phyloP scores from a whole-genome alignment of 2,888 invertebrate genomes.

The Spicauda simplicius region DNA sequence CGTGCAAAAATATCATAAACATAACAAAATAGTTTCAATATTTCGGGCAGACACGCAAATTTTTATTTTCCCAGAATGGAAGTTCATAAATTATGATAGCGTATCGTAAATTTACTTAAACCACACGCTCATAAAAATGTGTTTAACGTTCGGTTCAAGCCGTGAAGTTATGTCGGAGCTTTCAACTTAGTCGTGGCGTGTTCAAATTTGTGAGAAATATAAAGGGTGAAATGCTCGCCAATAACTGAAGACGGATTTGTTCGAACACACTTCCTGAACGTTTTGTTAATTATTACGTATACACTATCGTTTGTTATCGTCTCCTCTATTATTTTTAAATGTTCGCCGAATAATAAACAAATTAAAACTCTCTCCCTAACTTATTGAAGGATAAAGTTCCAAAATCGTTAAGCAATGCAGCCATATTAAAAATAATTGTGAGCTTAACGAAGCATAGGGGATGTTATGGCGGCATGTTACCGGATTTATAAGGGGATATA shows the following conservation, averaged over 20 bases:
- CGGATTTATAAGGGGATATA: conserved; percentile 3
- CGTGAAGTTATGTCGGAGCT: conserved; percentile 22
- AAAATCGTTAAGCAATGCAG: neutral
- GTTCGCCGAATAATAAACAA: neutral
- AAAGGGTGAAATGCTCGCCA: conserved; percentile 5
- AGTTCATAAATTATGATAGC: neutral
- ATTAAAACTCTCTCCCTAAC: neutral
- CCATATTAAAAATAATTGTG: neutral
- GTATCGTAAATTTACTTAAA: conserved; percentile 17
- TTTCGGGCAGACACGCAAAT: neutral
- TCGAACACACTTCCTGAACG: too few relatives aligned
- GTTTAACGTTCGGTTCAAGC: conserved; percentile 16
- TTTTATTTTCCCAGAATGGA: neutral
- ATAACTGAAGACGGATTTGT: conserved; percentile 11
- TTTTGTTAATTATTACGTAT: too few relatives aligned
- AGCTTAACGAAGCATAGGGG: conserved; percentile 1
- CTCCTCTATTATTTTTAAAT: neutral
- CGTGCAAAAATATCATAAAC: too few relatives aligned
- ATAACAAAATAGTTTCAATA: neutral
- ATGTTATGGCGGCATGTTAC: conserved; percentile 1
- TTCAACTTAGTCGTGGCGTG: conserved; percentile 21
- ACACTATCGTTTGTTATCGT: neutral
- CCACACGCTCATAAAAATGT: conserved; percentile 10
- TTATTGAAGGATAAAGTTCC: neutral
- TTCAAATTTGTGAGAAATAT: conserved; percentile 1